Percentiles rank a stretch among this genome's conserved stretches.
Conservation (phyloP, 1,140 invertebrate species). For the Meloidogyne exigua region DNA sequence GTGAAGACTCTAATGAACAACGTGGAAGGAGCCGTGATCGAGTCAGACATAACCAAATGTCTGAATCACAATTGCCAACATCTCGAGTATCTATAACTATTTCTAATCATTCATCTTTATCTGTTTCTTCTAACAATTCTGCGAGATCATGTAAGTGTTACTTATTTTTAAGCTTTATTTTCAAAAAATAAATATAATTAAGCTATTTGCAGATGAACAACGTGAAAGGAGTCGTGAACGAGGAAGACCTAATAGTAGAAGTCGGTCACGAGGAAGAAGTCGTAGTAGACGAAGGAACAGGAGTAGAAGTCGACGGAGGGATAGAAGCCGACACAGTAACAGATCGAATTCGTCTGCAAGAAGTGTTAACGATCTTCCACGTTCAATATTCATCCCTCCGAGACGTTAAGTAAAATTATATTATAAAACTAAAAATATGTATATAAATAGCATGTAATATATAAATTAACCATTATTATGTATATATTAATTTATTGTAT, state of each 20-base stretch:
- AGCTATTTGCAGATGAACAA: too few species aligned
- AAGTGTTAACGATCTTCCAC: background rate
- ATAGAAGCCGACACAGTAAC: background rate
- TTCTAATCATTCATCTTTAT: background rate
- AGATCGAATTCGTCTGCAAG: background rate
- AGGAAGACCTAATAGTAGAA: too few species aligned
- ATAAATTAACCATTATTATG: too few species aligned
- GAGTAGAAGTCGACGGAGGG: background rate
- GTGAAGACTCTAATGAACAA: background rate
- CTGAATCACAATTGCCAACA: background rate
- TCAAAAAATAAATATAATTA: too few species aligned
- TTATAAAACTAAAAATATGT: background rate
- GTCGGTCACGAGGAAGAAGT: background rate
- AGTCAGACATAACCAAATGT: background rate
- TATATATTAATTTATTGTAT: background rate
- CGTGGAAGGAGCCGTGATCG: background rate
- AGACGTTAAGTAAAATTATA: background rate
- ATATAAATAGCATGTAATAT: too few species aligned
- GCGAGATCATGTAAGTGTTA: background rate
- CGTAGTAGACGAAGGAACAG: background rate
- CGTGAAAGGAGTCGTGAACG: background rate
- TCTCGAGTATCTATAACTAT: background rate
- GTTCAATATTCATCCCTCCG: background rate
- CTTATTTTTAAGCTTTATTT: too few species aligned
- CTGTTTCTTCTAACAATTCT: background rate